Evolutionary conservation across 2,113 vertebrate genomes (phyloP).

Genomic region (Drymodes brunneopygia): DNA sequence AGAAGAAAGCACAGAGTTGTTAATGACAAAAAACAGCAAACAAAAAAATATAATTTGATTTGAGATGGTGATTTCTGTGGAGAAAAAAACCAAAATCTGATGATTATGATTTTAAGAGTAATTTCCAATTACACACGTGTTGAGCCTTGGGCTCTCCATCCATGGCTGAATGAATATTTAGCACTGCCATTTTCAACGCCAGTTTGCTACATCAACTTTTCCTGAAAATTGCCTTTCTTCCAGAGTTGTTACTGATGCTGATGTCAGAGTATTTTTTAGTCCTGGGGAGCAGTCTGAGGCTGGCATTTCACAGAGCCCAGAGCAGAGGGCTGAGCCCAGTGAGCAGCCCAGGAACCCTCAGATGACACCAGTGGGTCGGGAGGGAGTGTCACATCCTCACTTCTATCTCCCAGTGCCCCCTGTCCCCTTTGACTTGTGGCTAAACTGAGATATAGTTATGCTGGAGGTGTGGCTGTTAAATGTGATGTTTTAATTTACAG

Average conservation of each 20-base stretch:
- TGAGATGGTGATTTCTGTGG: not conserved
- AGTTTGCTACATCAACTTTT: not conserved
- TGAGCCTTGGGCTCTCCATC: not conserved
- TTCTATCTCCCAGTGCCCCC: not conserved
- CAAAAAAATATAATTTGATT: not conserved
- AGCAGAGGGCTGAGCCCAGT: not conserved
- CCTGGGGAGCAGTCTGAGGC: not conserved
- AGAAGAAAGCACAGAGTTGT: not conserved
- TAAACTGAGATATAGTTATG: not conserved
- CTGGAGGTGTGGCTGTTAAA: not conserved
- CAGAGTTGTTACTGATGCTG: rapidly evolving
- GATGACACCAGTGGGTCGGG: rapidly evolving
- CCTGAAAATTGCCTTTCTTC: not conserved
- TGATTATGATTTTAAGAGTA: not conserved
- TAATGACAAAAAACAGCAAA: not conserved
- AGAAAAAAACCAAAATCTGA: rapidly evolving
- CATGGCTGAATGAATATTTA: not conserved
- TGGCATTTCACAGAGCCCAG: not conserved
- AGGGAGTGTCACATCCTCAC: not conserved
- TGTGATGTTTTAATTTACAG: not conserved
- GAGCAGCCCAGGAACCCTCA: not conserved
- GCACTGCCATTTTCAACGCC: rapidly evolving
- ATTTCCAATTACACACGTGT: not conserved
- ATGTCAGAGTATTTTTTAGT: not conserved
- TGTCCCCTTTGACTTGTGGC: not conserved